A percentile compares a stretch with the other conserved stretches of the same genome.
These are phyloP conservation scores for Phoxinus dragarum DNA, from an alignment of 2,797 vertebrate species.

Conservation along the genomic window DNA sequence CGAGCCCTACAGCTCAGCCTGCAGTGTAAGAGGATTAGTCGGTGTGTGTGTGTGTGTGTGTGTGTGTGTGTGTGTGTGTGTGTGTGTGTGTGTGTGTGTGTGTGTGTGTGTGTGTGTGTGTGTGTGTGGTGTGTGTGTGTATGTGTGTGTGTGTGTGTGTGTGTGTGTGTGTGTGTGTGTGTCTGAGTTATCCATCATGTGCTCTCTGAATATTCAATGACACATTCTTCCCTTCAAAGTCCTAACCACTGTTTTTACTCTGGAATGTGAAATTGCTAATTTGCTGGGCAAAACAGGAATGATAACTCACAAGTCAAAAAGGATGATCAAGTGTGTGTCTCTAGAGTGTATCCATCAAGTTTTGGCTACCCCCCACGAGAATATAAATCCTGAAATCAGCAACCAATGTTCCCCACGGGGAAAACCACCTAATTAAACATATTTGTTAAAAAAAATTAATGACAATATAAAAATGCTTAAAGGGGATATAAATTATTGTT, in stretches of 20 bases:
- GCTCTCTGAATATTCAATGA: slow-evolving; percentile 30
- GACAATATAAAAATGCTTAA: not conserved
- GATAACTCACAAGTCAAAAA: not conserved
- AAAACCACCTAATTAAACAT: not conserved
- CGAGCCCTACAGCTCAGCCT: slow-evolving; percentile 64
- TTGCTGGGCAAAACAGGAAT: not conserved
- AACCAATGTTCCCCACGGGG: no score
- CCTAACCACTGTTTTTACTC: not conserved
- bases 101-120: slow-evolving; percentile 54
- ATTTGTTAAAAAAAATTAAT: not conserved
- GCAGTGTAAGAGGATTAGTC: slow-evolving; percentile 73
- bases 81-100: slow-evolving; percentile 53
- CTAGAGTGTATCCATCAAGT: not conserved
- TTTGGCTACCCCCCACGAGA: not conserved
- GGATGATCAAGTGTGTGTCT: not conserved
- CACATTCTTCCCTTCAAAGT: slow-evolving; percentile 7
- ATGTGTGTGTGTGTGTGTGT: slow-evolving; percentile 41
- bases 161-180: slow-evolving; percentile 44
- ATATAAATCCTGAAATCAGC: not conserved
- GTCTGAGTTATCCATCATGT: slow-evolving; percentile 24
- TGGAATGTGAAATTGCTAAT: not conserved
- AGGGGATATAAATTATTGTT: not conserved
- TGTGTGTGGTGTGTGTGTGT: slow-evolving; percentile 46
- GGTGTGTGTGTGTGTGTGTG: slow-evolving; percentile 48
- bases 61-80: slow-evolving; percentile 56